phyloP scores from a whole-genome alignment of 1,140 invertebrate genomes.

The Micrasema minimum region DNA sequence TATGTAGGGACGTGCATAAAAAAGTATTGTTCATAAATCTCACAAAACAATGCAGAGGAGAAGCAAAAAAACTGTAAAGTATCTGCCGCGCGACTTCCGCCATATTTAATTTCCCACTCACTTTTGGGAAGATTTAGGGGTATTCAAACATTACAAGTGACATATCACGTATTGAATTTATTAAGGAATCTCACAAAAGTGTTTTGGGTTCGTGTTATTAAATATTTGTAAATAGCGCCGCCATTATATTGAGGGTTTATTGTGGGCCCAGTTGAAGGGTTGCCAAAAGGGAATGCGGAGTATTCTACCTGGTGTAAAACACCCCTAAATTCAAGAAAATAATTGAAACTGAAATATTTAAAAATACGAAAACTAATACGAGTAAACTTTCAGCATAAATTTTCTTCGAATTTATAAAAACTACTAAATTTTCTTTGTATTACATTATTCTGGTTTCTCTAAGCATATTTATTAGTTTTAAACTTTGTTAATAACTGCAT shows the following conservation, averaged over 20 bases:
- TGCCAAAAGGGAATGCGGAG: too few relatives aligned
- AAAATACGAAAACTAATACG: too few relatives aligned
- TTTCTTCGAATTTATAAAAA: too few relatives aligned
- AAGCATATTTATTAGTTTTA: too few relatives aligned
- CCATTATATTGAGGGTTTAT: constrained; percentile 33
- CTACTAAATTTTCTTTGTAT: too few relatives aligned
- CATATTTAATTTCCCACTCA: constrained; percentile 11
- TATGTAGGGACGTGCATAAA: background rate
- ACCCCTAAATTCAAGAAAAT: too few relatives aligned
- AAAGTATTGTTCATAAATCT: constrained; percentile 2
- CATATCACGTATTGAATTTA: constrained; percentile 36
- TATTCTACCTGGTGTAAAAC: too few relatives aligned
- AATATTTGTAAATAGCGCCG: constrained; percentile 31
- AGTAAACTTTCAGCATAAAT: too few relatives aligned
- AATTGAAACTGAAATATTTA: too few relatives aligned
- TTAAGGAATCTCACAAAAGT: constrained; percentile 37
- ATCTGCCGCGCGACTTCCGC: constrained; percentile 9
- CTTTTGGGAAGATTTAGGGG: constrained; percentile 24
- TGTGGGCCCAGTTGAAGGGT: background rate
- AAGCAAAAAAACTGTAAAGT: constrained; percentile 12
- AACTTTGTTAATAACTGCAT: too few relatives aligned
- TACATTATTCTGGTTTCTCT: too few relatives aligned
- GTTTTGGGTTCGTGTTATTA: constrained; percentile 28
- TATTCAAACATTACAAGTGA: constrained; percentile 22
- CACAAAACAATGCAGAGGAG: constrained; percentile 4